Evolutionary conservation across 2,113 vertebrate species (phyloP), one percentile per base, ranked within the genome.

Genomic region (Carassius auratus): DNA sequence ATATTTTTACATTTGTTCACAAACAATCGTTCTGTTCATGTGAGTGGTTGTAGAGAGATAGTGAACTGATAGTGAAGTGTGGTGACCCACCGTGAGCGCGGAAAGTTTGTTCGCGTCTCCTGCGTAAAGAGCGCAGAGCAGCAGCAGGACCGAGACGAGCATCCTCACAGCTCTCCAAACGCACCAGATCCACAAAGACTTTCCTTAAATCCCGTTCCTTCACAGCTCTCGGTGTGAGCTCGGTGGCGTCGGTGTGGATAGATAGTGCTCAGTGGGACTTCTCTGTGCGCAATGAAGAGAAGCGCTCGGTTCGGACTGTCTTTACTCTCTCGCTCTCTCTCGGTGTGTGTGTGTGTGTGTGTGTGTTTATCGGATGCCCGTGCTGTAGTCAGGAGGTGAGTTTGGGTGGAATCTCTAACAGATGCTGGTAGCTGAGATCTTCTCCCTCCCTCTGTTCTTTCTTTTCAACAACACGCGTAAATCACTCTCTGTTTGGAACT

Each of bases 51-150:
- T 52, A 50, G n/a, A 10, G 64, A 57, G 50, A 13, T 50, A 1
- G 48, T 50, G 48, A n/a, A 10, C 48, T 71, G 50, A 13, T 50
- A 0, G 48, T 50, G 48, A 52, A 52, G 50, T 52, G 38, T 48
- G 42, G 68, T 13, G 62, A 85, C 94, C 85, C 93, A 96, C 95
- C 94, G 93, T 96, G 86, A 96, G 93, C 89, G 94, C 95, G 42
- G 95, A 95, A 86, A 95, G 94, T 89, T 94, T 95, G 30, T 96
- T 94, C 88, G 94, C 89, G 89, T 91, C 86, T 83, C 91, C 94
- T 38, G 91, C 92, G 90, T 92, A 87, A 87, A 94, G 91, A 81
- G 94, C 89, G 88, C 93, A 92, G 88, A 95, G 84, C 89, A 93
- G 75, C 88, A 95, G 89, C 84, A 95, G 92, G 88, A 88, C 89